A percentile compares a stretch with the other conserved stretches of the same genome.
Evolutionary conservation across 2,113 vertebrate genomes (phyloP).

Genomic region (Aphyosemion australe): DNA sequence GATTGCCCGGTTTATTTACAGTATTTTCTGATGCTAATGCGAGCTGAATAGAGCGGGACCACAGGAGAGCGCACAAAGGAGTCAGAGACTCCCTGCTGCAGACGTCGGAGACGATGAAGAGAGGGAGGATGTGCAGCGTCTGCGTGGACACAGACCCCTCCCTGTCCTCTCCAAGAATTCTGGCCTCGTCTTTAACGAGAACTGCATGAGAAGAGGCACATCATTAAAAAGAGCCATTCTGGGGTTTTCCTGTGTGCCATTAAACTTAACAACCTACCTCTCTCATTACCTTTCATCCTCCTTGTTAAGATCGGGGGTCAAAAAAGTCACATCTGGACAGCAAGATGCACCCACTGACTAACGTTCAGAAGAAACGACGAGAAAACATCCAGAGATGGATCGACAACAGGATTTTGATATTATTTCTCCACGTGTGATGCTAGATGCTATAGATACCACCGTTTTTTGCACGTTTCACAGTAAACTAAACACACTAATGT

Average conservation of each 20-base stretch:
- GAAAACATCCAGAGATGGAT: conserved; percentile 1
- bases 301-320: conserved; percentile 56
- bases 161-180: conserved; percentile 48
- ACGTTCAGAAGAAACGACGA: conserved; percentile 19
- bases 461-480: conserved; percentile 15
- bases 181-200: conserved; percentile 70
- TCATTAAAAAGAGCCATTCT: conserved; percentile 79
- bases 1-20: conserved; percentile 64
- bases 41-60: conserved; percentile 49
- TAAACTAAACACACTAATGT: conserved; percentile 30
- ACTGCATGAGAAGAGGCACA: conserved; percentile 64
- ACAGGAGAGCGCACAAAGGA: conserved; percentile 43
- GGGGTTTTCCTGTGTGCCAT: conserved; percentile 72
- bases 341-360: conserved; percentile 31
- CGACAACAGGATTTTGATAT: neutral
- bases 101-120: conserved; percentile 15
- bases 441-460: conserved; percentile 8
- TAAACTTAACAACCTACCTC: conserved; percentile 76
- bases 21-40: conserved; percentile 66
- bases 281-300: conserved; percentile 75
- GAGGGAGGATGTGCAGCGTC: conserved; percentile 15
- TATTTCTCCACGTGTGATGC: conserved; percentile 18
- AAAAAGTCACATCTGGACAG: conserved; percentile 67
- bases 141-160: conserved; percentile 29
- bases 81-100: conserved; percentile 26